phyloP scores from a whole-genome alignment of 2,888 invertebrate genomes.

The Chouioia cunea region DNA sequence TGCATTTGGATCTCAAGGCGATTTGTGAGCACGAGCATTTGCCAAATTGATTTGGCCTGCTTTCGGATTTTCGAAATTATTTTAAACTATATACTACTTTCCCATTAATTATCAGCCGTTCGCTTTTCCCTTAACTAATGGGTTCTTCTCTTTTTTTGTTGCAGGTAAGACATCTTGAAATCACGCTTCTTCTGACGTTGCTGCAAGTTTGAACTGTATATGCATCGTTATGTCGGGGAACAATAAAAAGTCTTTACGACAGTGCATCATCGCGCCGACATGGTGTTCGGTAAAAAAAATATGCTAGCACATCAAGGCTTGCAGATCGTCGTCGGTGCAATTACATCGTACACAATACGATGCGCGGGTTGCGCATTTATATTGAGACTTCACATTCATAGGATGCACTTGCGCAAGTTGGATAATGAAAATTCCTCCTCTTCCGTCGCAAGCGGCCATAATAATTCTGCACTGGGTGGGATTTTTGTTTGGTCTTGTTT shows the following conservation, averaged over 20 bases:
- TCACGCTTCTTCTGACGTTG: background rate
- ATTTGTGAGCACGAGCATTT: constrained; percentile 10
- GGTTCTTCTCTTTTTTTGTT: constrained; percentile 24
- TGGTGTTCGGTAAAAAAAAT: constrained; percentile 19
- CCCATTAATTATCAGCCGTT: too few relatives aligned
- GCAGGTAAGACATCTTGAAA: constrained; percentile 33
- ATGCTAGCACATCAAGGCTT: constrained; percentile 3
- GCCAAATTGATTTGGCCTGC: constrained; percentile 14
- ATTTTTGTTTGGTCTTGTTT: constrained; percentile 68
- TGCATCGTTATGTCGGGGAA: too few relatives aligned
- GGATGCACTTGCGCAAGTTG: constrained; percentile 23
- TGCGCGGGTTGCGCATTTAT: constrained; percentile 26
- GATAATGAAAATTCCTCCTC: constrained; percentile 46
- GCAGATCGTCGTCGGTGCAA: constrained; percentile 19
- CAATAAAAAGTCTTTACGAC: too few relatives aligned
- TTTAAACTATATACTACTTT: background rate
- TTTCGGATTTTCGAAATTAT: background rate
- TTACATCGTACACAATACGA: constrained; percentile 37
- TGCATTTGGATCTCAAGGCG: constrained; percentile 17
- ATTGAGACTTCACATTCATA: constrained; percentile 45
- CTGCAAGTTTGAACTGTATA: background rate
- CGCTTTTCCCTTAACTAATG: background rate
- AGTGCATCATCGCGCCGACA: constrained; percentile 12
- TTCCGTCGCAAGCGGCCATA: constrained; percentile 58
- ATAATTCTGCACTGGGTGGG: constrained; percentile 62